Conservation (phyloP, 1,140 invertebrate species). For the Nasonia giraulti region DNA sequence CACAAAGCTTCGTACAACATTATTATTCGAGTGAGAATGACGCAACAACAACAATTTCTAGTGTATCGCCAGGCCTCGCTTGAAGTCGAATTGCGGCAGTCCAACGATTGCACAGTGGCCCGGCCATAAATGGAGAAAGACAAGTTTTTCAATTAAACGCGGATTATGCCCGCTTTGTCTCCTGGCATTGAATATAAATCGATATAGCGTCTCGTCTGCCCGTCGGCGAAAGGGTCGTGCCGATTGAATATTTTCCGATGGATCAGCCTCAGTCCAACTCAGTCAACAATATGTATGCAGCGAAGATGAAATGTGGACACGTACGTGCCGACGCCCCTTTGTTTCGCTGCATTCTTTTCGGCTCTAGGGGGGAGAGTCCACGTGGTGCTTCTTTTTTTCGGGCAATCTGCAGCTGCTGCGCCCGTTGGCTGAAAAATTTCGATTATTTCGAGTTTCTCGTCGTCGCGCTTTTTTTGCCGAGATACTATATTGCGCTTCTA, state of each 20-base stretch:
- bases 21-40: background rate
- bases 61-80: constrained; percentile 11
- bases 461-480: background rate
- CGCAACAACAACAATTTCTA: background rate
- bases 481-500: background rate
- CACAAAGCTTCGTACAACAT: no score
- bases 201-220: constrained; percentile 53
- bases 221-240: background rate
- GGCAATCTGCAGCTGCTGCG: background rate
- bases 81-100: background rate
- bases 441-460: constrained; percentile 36
- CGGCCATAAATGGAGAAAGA: background rate
- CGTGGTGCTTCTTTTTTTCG: constrained; percentile 19
- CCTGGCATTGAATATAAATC: constrained; percentile 68
- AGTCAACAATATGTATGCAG: constrained; percentile 34
- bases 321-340: constrained; percentile 34
- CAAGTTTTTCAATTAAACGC: constrained; percentile 71
- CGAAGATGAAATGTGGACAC: constrained; percentile 45
- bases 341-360: constrained; percentile 33
- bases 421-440: constrained; percentile 3
- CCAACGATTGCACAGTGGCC: background rate
- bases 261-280: constrained; percentile 47
- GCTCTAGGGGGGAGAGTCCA: background rate
- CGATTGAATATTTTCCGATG: constrained; percentile 51
- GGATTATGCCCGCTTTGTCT: constrained; percentile 70